phyloP scores from a whole-genome alignment of 2,113 vertebrate genomes.

The Terrapene triunguis region DNA sequence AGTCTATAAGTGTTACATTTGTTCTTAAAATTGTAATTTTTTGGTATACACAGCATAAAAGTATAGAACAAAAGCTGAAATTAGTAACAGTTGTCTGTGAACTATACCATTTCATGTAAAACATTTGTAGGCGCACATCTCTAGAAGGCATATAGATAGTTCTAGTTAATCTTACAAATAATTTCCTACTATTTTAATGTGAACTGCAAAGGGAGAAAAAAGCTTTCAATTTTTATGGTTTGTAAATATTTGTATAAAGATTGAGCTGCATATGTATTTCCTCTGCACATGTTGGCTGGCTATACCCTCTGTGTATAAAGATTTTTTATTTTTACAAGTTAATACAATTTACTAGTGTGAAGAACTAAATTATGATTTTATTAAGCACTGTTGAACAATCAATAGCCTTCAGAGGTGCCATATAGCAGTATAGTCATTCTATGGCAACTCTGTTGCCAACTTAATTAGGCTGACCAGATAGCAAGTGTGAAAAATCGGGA shows the following conservation, averaged over 20 bases:
- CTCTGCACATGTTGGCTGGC: background rate
- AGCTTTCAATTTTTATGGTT: background rate
- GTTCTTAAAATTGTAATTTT: background rate
- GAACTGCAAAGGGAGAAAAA: background rate
- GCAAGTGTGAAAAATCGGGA: too few species aligned
- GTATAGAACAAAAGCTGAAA: background rate
- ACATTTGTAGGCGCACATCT: background rate
- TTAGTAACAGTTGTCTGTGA: background rate
- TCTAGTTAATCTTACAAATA: conserved; percentile 24
- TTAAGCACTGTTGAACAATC: background rate
- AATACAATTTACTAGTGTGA: background rate
- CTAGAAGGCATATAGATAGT: background rate
- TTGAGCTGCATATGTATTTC: background rate
- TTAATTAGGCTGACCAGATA: background rate
- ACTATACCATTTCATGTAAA: background rate
- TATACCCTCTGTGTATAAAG: rapidly evolving
- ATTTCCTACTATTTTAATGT: background rate
- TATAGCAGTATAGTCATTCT: background rate
- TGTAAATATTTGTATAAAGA: background rate
- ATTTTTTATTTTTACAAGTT: background rate
- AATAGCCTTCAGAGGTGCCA: background rate
- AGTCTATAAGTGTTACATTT: background rate
- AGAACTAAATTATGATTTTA: background rate
- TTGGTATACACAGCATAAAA: background rate
- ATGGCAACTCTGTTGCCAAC: background rate